A percentile compares a stretch with the other conserved stretches of the same genome.
Evolutionary conservation across 2,797 vertebrate species (phyloP).

Genomic region (Aselliscus stoliczkanus): DNA sequence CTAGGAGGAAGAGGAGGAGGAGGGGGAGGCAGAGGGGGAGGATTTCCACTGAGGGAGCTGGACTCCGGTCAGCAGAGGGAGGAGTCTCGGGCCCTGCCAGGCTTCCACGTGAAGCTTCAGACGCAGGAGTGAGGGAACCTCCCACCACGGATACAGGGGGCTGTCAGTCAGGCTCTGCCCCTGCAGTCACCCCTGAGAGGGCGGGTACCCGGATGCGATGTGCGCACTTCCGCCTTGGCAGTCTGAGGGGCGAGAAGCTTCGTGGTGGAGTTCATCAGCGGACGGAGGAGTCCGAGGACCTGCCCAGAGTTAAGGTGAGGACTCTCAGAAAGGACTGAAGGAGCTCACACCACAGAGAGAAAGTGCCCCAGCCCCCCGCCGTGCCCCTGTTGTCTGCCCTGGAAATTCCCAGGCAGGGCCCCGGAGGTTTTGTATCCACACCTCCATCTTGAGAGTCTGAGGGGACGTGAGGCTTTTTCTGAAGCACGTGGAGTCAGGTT

Average conservation of each 20-base stretch:
- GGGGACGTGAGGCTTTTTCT: neutral
- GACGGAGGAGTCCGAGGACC: neutral
- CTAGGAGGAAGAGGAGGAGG: too few species aligned
- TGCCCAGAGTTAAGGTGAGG: neutral
- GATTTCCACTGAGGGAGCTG: accelerated
- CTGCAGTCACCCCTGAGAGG: accelerated
- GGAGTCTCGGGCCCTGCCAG: neutral
- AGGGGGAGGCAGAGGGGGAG: too few species aligned
- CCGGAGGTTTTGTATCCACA: too few species aligned
- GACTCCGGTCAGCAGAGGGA: neutral
- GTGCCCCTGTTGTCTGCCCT: neutral
- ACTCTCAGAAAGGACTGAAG: neutral
- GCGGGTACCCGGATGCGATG: accelerated
- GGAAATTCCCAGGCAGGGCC: neutral
- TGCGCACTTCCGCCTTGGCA: neutral
- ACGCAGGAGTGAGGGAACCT: neutral
- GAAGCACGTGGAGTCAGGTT: accelerated
- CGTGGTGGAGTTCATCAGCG: too few species aligned
- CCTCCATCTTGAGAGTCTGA: neutral
- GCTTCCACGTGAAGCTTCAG: neutral
- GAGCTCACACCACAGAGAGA: neutral
- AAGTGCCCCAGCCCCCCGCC: neutral
- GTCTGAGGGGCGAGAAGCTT: neutral
- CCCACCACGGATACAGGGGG: neutral
- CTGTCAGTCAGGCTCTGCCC: accelerated